Base-by-base conservation (phyloP, 2,888 invertebrate genomes). In the Parnassius smintheus region DNA sequence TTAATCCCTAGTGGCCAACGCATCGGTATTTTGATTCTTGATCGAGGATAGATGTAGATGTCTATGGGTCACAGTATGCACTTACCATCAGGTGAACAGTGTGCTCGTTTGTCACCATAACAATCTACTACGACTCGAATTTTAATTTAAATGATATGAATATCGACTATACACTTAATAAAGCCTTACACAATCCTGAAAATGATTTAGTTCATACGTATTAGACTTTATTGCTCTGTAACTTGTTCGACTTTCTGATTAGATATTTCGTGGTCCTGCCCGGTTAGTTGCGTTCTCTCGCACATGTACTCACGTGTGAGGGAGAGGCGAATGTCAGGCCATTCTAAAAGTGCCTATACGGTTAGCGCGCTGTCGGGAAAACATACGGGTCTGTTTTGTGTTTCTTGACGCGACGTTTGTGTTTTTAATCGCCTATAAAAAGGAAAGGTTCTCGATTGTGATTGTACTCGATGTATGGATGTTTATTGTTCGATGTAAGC, bases 321-420 rank as follows among this genome's bases (percentile, higher is more conserved):
- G 51, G 55, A 50, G 42, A 50, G 55, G 61, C 56, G 51, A 56
- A 35, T 51, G 59, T 46, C 41, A 42, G 50, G 59, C 61, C 56
- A 61, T 61, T 61, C 61, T 51, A 61, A 61, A 61, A 51, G 50
- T 42, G 60, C 56, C 55, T 45, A 50, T 51, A 50, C 42, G 44
- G 49, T 35, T 22, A 60, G 60, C 13, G 12, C 9, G 49, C 22
- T 55, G 42, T 49, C 42, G n/a, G 25, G 25, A 54, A 44, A 18
- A 56, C 54, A 55, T 13, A 55, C 49, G 44, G 25, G 9, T 7
- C 9, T 41, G 12, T 48, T 48, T 41, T 18, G 2, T 9, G 41
- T 44, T 0, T 53, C 25, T 10, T n/a, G 10, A 55, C 45, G 22
- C 46, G 11, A n/a, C 56, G 54, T 42, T 55, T 46, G 7, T 12